Evolutionary conservation across 1,140 invertebrate genomes (phyloP), one percentile per base, ranked within the genome.

Genomic region (Palaemon carinicauda): DNA sequence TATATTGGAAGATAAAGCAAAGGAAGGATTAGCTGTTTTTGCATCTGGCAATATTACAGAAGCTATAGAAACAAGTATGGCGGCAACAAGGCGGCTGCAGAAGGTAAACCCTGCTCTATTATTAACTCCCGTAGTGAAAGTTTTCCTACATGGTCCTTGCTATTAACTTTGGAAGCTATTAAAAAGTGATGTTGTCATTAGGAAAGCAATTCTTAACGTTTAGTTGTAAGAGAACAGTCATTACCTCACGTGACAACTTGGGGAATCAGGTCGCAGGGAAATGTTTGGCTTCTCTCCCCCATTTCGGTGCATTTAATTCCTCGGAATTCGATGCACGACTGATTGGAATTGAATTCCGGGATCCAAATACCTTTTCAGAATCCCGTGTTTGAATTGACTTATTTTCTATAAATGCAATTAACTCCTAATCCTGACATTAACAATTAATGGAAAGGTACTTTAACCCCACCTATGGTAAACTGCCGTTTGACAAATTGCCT

Each of bases 61-160:
- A 12, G 14, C 19, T 9, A 51, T 51, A 80, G 77, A 80, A 51
- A 86, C 84, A 80, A 86, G 77, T 80, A 86, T 86, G 84, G 84
- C 84, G 60, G 84, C 84, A 17, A 86, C 84, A 80, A 80, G 84
- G 52, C 56, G 84, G 65, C 60, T 86, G 69, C 84, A 86, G 78
- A 86, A 86, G 77, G 84, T 80, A 41, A 71, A 52, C 52, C 31
- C 27, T 21, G 53, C 33, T 15, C 15, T 56, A 54, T 80, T 41
- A 50, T 50, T 3, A n/a, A 41, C 24, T 54, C 50, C 73, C 54
- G 21, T 17, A 12, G 50, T 73, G 3, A 14, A 14, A 82, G 51
- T 53, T 74, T 3, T 53, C 27, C 3, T 17, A 0, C 17, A 24
- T 0, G 29, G 17, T 9, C 19, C n/a, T 15, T 24, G 29, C 27